Evolutionary conservation across 2,113 vertebrate species (phyloP).

Genomic region (Cricetomys ansorgei): DNA sequence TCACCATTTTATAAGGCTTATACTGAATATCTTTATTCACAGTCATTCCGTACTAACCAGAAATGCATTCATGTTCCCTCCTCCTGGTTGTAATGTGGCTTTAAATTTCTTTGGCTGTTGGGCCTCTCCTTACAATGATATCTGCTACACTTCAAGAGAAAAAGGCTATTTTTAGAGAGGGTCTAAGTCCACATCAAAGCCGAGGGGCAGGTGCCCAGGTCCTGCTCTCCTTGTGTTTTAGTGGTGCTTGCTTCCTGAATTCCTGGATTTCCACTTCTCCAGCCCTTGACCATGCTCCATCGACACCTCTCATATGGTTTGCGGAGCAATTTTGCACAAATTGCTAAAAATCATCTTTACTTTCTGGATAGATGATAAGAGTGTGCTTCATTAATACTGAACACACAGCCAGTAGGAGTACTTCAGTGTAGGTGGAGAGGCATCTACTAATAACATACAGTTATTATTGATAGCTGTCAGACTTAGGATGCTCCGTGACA

Average conservation of each 20-base stretch:
- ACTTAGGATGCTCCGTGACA: too few species aligned
- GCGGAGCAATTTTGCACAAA: not conserved
- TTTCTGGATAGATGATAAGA: not conserved
- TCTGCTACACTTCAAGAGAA: too few species aligned
- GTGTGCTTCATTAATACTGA: not conserved
- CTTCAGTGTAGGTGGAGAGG: not conserved
- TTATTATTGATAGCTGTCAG: not conserved
- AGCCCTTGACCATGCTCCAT: accelerated
- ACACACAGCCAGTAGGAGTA: not conserved
- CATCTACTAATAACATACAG: not conserved
- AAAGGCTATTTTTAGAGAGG: not conserved
- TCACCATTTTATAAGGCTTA: not conserved
- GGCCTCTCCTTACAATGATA: not conserved
- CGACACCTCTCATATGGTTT: not conserved
- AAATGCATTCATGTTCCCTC: not conserved
- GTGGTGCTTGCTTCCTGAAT: not conserved
- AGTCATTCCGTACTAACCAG: not conserved
- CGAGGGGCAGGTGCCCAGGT: not conserved
- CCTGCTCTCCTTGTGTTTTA: not conserved
- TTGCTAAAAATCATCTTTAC: not conserved
- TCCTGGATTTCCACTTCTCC: not conserved
- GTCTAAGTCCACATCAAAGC: not conserved
- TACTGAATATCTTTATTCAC: not conserved
- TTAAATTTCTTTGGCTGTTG: not conserved
- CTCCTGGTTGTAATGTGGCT: not conserved